Evolutionary conservation across 2,113 vertebrate genomes (phyloP), one percentile per base, ranked within the genome.

Genomic region (Tupaia chinensis): DNA sequence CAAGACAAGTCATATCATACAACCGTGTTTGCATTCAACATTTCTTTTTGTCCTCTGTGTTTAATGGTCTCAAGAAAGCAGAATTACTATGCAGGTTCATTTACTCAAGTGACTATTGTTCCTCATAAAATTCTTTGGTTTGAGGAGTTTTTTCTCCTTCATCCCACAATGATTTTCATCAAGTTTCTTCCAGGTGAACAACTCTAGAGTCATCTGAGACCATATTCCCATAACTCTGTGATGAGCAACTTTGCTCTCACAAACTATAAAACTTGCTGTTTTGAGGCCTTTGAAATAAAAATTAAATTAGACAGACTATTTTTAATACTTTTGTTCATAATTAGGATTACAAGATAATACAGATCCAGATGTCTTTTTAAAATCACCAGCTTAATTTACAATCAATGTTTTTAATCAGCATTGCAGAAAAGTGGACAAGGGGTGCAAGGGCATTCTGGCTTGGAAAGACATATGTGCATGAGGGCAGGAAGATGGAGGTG

Each of bases 391-490:
- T 74, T 9, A 15, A 10, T 32, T 53, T 78, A 32, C 7, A 70
- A 16, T n/a, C 25, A 44, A 9, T 5, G 22, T 2, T 76, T 17
- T 65, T 70, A 19, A 15, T 23, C 32, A 32, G 3, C 12, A 2
- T 22, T 29, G 2, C 9, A 4, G 14, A 53, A 25, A 74, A 9
- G 34, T 17, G 19, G 53, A 29, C 14, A 2, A 20, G 22, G 8
- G 13, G 12, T 58, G 0, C 12, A 9, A 72, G 22, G 34, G 9
- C 3, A 4, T 32, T 6, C 3, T 3, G 15, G 16, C 19, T 3
- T 32, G 19, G n/a, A 29, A 27, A 91, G 77, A 80, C 0, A 9
- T 2, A 0, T 11, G 7, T 3, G 0, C 2, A 5, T 61, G 14
- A 5, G 63, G 23, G 20, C 23, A 32, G 29, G 53, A 56, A 65